These are phyloP conservation scores for Tribolium madens DNA, from an alignment of 1,140 invertebrate species.

Conservation along the genomic window DNA sequence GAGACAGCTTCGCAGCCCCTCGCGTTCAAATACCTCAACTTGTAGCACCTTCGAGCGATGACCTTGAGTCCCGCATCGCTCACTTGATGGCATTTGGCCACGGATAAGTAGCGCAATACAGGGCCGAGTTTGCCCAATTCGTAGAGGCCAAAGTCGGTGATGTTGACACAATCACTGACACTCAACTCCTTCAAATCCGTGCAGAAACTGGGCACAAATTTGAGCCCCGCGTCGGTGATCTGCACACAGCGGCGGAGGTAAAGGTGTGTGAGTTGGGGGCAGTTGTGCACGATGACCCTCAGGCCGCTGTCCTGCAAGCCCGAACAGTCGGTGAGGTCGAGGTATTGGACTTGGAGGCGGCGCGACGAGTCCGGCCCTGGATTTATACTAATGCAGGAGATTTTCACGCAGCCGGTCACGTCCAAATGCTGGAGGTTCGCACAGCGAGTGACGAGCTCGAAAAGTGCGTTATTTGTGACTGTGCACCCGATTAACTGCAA, in stretches of 20 bases:
- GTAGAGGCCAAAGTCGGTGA: conserved; percentile 92
- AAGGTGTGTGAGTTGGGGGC: conserved; percentile 88
- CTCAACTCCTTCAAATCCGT: conserved; percentile 85
- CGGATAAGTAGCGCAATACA: conserved; percentile 85
- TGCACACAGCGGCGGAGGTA: conserved; percentile 88
- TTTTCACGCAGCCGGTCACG: conserved; percentile 73
- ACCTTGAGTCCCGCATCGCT: conserved; percentile 88
- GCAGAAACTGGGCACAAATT: conserved; percentile 89
- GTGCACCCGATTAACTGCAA: conserved; percentile 79
- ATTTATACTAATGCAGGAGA: conserved; percentile 78
- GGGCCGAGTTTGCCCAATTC: conserved; percentile 90
- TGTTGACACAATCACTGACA: conserved; percentile 88
- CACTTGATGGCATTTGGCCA: conserved; percentile 88
- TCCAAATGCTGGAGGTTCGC: conserved; percentile 80
- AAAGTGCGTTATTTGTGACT: conserved; percentile 77
- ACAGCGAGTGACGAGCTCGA: conserved; percentile 75
- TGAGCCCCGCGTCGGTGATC: conserved; percentile 84
- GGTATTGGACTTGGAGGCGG: conserved; percentile 75
- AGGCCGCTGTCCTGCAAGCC: conserved; percentile 86
- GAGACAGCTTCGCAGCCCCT: conserved; percentile 92
- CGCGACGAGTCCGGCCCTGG: conserved; percentile 73
- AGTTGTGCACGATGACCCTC: conserved; percentile 84
- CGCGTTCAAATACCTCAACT: conserved; percentile 90
- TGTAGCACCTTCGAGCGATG: conserved; percentile 89
- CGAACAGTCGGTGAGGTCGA: conserved; percentile 90